Conservation (phyloP, 2,797 vertebrate species). For the Danio kyathit region DNA sequence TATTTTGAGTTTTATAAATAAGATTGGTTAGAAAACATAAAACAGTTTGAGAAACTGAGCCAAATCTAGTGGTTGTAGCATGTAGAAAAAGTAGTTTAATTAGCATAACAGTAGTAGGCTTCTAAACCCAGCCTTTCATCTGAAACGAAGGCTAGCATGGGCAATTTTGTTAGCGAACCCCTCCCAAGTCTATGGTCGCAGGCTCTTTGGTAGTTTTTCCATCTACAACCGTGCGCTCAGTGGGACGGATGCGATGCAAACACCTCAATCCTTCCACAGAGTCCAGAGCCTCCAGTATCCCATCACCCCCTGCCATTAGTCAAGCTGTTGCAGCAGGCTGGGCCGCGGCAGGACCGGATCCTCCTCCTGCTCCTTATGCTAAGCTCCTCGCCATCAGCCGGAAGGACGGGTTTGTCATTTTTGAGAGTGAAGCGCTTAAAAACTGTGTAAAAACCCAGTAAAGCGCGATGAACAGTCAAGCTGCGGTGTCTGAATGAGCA, state of each 20-base stretch:
- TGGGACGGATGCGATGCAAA: slow-evolving; percentile 51
- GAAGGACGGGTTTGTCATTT: slow-evolving; percentile 61
- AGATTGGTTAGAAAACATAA: too few relatives aligned
- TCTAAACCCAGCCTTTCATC: too few relatives aligned
- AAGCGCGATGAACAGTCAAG: slow-evolving; percentile 57
- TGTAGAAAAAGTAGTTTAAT: too few relatives aligned
- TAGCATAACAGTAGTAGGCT: too few relatives aligned
- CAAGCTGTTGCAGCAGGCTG: slow-evolving; percentile 83
- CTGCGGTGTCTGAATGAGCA: slow-evolving; percentile 53
- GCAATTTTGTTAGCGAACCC: background rate
- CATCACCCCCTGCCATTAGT: slow-evolving; percentile 79
- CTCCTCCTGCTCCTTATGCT: slow-evolving; percentile 69
- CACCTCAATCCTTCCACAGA: slow-evolving; percentile 54
- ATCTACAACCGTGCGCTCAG: slow-evolving; percentile 56
- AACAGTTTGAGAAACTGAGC: too few relatives aligned
- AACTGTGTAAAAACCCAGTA: slow-evolving; percentile 59
- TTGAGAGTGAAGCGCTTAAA: slow-evolving; percentile 59
- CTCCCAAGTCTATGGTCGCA: background rate
- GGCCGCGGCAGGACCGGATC: slow-evolving; percentile 81
- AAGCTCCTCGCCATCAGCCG: slow-evolving; percentile 66
- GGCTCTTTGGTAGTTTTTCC: slow-evolving; percentile 12
- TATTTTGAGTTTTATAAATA: too few relatives aligned
- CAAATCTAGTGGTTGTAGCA: too few relatives aligned
- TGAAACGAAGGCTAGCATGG: background rate
- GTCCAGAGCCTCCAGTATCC: slow-evolving; percentile 73